Percentiles rank a stretch among this genome's conserved stretches.
phyloP scores from a whole-genome alignment of 2,888 invertebrate genomes.

The Lysandra coridon region DNA sequence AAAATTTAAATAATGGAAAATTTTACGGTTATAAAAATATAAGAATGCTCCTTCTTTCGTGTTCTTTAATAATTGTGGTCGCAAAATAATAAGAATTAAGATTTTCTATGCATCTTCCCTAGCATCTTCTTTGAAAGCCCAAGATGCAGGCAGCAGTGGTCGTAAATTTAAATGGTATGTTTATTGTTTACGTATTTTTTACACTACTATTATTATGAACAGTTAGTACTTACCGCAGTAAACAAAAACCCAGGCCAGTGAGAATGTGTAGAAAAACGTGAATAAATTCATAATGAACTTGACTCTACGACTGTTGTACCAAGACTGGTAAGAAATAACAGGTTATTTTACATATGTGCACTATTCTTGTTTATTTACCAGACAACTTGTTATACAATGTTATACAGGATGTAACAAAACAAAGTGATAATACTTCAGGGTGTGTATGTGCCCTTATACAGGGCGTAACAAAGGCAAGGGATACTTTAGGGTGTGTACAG shows the following conservation, averaged over 20 bases:
- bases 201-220: not conserved
- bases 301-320: not conserved
- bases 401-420: not conserved
- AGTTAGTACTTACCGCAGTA: conserved; percentile 15
- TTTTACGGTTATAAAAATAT: no score
- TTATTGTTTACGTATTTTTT: not conserved
- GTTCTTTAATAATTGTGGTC: no score
- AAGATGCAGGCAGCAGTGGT: not conserved
- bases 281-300: conserved; percentile 14
- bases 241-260: conserved; percentile 17
- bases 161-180: not conserved
- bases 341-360: conserved; percentile 3
- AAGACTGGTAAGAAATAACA: conserved; percentile 3
- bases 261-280: conserved; percentile 9
- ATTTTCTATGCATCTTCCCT: not conserved
- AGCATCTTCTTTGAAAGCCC: not conserved
- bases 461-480: no score
- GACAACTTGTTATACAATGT: conserved; percentile 3
- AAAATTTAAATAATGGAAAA: no score
- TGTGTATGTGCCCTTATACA: not conserved
- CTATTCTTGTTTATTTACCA: conserved; percentile 3
- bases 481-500: no score
- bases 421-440: no score
- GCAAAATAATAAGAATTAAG: no score
- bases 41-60: no score